Evolutionary conservation across 2,797 vertebrate species (phyloP), one percentile per base, ranked within the genome.

Genomic region (Capromys pilorides): DNA sequence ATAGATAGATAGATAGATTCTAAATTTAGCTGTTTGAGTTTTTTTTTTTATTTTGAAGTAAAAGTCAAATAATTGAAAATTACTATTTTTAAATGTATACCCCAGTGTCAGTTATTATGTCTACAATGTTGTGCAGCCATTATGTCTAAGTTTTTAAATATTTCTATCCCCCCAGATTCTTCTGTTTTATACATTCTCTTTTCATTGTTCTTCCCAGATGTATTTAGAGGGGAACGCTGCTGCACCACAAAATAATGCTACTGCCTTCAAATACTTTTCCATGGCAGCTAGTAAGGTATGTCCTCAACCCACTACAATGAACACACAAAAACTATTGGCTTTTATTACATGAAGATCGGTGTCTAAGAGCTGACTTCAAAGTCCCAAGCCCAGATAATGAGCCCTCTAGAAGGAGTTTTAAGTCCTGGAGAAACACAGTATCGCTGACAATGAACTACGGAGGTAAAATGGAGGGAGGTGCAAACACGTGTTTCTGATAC

Each of bases 201-300:
- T 93, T 89, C 51, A 86, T 66, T 67, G 11, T 86, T 75, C 86
- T 45, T 82, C 62, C n/a, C 79, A 98, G 98, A 98, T 98, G 97
- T 98, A 98, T 81, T 97, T 98, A 90, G 97, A 98, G 62, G 98
- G 98, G n/a, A 98, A 97, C 93, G 88, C 83, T 85, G 96, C 96
- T 21, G 90, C 96, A 81, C 93, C 95, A 49, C 98, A 98, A 96
- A 98, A 95, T 93, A 97, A 98, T 4, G 85, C 86, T 71, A 97
- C 97, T 78, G 98, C 98, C 39, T 97, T 98, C 93, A 98, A 97
- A 62, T 98, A 98, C 88, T 98, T 98, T 95, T 97, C 94, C 90
- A 97, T 97, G 97, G 97, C 98, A 59, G 97, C 98, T 86, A 96
- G 90, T 86, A 98, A 97, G 98, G 97, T 98, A 97, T 39, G 95